These are phyloP conservation scores for Taxidea taxus DNA, from an alignment of 2,113 vertebrate species.

Conservation along the genomic window DNA sequence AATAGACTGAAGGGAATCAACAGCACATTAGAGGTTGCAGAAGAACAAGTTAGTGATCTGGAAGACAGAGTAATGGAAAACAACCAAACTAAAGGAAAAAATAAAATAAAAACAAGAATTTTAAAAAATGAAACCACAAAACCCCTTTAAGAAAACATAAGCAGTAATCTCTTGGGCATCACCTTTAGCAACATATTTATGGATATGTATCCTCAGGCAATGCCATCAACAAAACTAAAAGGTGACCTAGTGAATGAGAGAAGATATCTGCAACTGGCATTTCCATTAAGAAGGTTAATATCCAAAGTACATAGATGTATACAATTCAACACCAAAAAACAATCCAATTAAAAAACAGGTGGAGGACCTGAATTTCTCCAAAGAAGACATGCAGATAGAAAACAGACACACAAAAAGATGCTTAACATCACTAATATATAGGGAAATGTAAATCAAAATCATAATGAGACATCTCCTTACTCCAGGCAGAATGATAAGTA, in stretches of 20 bases:
- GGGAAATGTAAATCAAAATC: neutral
- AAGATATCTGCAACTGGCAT: neutral
- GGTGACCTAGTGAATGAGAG: neutral
- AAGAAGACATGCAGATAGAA: neutral
- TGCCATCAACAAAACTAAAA: neutral
- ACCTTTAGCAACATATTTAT: neutral
- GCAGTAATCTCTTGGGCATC: neutral
- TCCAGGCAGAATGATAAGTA: neutral
- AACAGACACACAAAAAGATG: neutral
- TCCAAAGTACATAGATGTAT: neutral
- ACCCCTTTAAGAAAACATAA: neutral
- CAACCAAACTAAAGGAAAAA: neutral
- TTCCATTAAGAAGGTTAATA: neutral
- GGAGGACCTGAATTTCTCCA: neutral
- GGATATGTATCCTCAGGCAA: neutral
- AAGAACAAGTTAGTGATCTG: neutral
- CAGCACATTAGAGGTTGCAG: neutral
- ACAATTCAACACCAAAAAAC: neutral
- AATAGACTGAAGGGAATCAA: neutral
- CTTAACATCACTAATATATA: neutral
- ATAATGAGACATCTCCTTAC: neutral
- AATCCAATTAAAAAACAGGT: neutral
- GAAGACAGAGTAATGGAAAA: neutral
- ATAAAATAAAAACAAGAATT: neutral
- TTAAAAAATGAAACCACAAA: neutral